Evolutionary conservation across 2,797 vertebrate genomes (phyloP).

Genomic region (Lindbergichthys nudifrons): DNA sequence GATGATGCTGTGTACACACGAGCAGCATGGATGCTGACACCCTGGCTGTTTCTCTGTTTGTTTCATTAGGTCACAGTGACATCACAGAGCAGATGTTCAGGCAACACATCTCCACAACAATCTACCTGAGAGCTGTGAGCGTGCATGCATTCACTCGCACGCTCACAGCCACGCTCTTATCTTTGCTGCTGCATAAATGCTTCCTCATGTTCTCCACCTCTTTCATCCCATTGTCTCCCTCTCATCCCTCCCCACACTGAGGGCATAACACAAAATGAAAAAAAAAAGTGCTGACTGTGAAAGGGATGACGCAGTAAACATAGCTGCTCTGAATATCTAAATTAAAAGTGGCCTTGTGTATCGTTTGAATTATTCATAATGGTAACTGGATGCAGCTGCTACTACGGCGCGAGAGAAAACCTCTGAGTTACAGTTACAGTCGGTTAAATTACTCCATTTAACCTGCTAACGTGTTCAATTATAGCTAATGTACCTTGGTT

Average conservation of each 20-base stretch:
- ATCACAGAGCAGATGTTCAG: constrained; percentile 43
- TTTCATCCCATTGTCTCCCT: constrained; percentile 69
- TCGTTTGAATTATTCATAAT: constrained; percentile 80
- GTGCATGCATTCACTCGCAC: constrained; percentile 11
- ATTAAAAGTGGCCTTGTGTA: constrained; percentile 80
- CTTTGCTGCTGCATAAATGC: constrained; percentile 61
- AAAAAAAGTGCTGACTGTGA: constrained; percentile 79
- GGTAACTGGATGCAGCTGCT: constrained; percentile 68
- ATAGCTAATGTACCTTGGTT: constrained; percentile 52
- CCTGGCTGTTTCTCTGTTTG: constrained; percentile 25
- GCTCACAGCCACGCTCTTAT: constrained; percentile 35
- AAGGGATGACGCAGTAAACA: constrained; percentile 76
- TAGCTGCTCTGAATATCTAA: constrained; percentile 77
- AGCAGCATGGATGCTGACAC: constrained; percentile 17
- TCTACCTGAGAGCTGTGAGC: constrained; percentile 55
- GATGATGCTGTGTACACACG: constrained; percentile 16
- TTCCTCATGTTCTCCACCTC: constrained; percentile 66
- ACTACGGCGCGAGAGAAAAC: constrained; percentile 42
- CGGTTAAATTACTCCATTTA: constrained; percentile 55
- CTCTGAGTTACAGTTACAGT: constrained; percentile 63
- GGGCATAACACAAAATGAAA: constrained; percentile 53
- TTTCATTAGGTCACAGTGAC: constrained; percentile 41
- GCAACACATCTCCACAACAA: constrained; percentile 39
- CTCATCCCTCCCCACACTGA: constrained; percentile 44
- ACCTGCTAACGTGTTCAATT: constrained; percentile 56